Conservation (phyloP, 1,140 invertebrate species). For the Temnothorax longispinosus region DNA sequence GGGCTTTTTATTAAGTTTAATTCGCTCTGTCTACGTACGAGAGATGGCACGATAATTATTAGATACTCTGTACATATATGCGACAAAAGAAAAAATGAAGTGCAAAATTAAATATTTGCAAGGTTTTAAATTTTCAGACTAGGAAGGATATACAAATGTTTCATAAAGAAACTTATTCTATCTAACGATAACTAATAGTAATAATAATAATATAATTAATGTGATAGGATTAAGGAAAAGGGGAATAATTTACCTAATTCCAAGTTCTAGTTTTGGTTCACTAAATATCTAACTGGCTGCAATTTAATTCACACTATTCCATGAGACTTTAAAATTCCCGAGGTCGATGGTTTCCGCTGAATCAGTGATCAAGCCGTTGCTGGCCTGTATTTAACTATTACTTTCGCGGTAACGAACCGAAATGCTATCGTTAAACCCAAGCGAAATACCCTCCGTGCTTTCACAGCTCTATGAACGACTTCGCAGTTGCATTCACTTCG, state of each 20-base stretch:
- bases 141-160: neutral
- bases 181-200: neutral
- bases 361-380: constrained; percentile 20
- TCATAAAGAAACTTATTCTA: neutral
- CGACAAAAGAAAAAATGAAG: neutral
- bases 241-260: neutral
- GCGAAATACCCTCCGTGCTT: constrained; percentile 7
- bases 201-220: neutral
- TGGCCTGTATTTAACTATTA: constrained; percentile 37
- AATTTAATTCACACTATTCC: constrained; percentile 9
- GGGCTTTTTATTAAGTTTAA: no score
- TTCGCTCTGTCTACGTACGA: no score
- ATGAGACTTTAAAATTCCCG: constrained; percentile 24
- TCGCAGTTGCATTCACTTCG: neutral
- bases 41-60: no score
- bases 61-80: no score
- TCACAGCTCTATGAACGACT: constrained; percentile 37
- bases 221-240: neutral
- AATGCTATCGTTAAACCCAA: constrained; percentile 27
- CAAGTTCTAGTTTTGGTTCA: neutral
- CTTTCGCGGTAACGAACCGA: constrained; percentile 47
- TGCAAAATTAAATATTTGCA: neutral
- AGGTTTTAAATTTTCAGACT: neutral
- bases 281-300: neutral
- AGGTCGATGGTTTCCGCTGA: neutral